phyloP scores from a whole-genome alignment of 2,113 vertebrate genomes.

The Megaptera novaeangliae region DNA sequence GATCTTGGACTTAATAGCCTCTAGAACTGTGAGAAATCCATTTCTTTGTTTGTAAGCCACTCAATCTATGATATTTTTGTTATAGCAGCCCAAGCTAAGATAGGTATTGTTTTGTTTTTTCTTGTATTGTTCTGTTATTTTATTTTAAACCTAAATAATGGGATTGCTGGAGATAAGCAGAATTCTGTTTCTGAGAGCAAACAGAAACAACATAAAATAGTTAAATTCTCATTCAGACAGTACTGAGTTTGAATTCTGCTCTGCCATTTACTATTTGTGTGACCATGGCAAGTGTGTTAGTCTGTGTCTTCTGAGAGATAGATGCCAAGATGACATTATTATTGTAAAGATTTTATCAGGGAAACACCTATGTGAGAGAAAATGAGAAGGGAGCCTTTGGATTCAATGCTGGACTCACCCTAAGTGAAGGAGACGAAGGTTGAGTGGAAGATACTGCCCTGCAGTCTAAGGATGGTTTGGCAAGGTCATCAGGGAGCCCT shows the following conservation, averaged over 20 bases:
- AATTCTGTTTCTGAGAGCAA: neutral
- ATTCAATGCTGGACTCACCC: neutral
- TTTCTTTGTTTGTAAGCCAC: neutral
- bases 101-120: neutral
- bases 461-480: neutral
- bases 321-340: neutral
- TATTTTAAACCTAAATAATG: constrained; percentile 5
- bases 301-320: neutral
- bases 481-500: neutral
- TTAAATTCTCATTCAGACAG: neutral
- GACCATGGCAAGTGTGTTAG: neutral
- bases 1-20: neutral
- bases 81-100: neutral
- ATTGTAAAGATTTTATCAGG: neutral
- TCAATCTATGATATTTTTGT: neutral
- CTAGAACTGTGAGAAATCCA: neutral
- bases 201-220: neutral
- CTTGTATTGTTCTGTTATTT: neutral
- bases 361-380: neutral
- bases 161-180: neutral
- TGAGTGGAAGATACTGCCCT: neutral
- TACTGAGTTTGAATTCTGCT: neutral
- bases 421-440: neutral
- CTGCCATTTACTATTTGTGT: neutral
- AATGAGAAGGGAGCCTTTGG: neutral